Evolutionary conservation across 2,113 vertebrate genomes (phyloP).

Genomic region (Ptilorrhoa leucosticta): DNA sequence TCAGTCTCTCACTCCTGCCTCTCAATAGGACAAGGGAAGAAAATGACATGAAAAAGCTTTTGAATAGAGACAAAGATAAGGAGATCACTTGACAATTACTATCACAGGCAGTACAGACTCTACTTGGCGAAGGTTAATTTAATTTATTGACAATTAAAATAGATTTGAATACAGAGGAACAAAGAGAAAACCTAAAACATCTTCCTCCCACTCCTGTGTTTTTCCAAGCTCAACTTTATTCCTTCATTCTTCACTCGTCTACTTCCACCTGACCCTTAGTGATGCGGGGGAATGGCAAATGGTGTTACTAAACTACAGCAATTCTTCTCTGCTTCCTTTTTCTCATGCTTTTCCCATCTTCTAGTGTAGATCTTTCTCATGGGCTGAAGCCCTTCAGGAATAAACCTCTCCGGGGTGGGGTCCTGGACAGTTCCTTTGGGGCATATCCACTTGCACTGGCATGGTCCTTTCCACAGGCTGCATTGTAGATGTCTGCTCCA

Average conservation of each 20-base stretch:
- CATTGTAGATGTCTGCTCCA: neutral
- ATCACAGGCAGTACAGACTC: neutral
- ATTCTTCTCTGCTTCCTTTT: neutral
- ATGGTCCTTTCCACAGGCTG: neutral
- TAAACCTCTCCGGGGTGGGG: neutral
- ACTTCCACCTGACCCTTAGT: neutral
- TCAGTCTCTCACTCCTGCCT: neutral
- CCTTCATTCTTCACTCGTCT: neutral
- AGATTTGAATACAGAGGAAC: neutral
- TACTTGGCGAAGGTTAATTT: neutral
- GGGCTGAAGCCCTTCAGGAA: neutral
- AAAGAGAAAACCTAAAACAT: neutral
- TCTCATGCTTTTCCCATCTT: neutral
- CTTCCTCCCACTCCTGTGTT: neutral
- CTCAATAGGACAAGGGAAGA: neutral
- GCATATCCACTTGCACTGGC: rapidly evolving
- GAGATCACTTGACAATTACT: neutral
- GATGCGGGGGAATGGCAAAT: neutral
- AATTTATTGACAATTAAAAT: neutral
- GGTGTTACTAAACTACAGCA: neutral
- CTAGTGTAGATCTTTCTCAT: neutral
- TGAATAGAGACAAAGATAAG: neutral
- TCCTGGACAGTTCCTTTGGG: neutral
- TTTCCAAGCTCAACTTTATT: neutral
- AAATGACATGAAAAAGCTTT: neutral